Base-by-base conservation (phyloP, 2,888 invertebrate species). In the Allophyes oxyacanthae region DNA sequence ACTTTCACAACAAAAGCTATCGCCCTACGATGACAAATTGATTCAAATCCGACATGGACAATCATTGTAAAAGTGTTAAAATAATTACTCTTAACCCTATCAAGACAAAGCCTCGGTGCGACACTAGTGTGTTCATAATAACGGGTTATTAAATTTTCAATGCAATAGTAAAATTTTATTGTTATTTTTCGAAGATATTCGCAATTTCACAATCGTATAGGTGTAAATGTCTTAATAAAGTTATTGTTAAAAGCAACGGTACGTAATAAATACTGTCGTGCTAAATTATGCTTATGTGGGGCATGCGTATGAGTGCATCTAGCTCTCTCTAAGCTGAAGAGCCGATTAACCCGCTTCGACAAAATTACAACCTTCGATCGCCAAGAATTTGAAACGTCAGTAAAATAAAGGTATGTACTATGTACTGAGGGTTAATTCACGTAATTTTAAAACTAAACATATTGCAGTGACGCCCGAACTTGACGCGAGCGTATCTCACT, bases 21-120 rank as follows among this genome's bases (percentile, higher is more conserved):
- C 66, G 75, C 67, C 62, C 54, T 64, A 59, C 73, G 58, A 73
- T 73, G 81, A 81, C 83, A 83, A 84, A 84, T 83, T 61, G 75
- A 84, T 84, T 84, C 52, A 65, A 65, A 64, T 67, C 64, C 28
- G 74, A 54, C 48, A 71, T 60, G 64, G 54, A 33, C 32, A 61
- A 58, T 56, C 43, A 54, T 54, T 6, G 50, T 59, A 56, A 69
- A 64, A 64, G 70, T 57, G 44, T 69, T 26, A 53, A 32, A 34
- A 8, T 28, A 66, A 66, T 66, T 66, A 70, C 49, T n/a, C 0
- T 48, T 15, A 42, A 42, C 57, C 70, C 70, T 66, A 53, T 52
- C 64, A 63, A 37, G 54, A 38, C 11, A 34, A 54, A 52, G 62
- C 49, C 48, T 41, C 43, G 48, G 13, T 48, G 36, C 51, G 53